phyloP scores from a whole-genome alignment of 2,113 vertebrate genomes.

The Semnopithecus entellus region DNA sequence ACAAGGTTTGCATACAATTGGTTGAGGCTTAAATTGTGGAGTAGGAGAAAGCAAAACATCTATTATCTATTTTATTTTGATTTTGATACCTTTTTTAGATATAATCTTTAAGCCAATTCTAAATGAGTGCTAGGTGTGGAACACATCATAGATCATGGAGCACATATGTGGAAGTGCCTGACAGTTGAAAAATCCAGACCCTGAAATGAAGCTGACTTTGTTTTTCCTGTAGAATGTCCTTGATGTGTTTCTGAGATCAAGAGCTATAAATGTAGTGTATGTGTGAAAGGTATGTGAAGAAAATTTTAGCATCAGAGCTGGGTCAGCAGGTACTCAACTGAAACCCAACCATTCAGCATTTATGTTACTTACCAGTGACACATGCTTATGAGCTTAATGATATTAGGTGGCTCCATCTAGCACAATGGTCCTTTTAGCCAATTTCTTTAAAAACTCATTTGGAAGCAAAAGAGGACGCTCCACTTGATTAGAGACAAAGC shows the following conservation, averaged over 20 bases:
- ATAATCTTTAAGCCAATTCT: background rate
- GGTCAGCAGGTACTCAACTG: slow-evolving; percentile 78
- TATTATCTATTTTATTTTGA: background rate
- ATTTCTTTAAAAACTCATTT: slow-evolving; percentile 45
- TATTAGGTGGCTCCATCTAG: slow-evolving; percentile 78
- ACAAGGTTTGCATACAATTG: background rate
- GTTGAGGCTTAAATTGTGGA: background rate
- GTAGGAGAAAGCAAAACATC: background rate
- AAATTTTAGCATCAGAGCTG: slow-evolving; percentile 76
- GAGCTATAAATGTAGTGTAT: slow-evolving; percentile 40
- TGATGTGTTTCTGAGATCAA: slow-evolving; percentile 1
- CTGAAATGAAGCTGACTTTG: background rate
- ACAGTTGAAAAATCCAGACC: background rate
- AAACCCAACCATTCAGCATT: slow-evolving; percentile 74
- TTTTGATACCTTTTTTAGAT: background rate
- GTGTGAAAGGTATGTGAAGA: slow-evolving; percentile 64
- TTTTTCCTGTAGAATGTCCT: background rate
- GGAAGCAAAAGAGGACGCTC: slow-evolving; percentile 70
- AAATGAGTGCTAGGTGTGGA: background rate
- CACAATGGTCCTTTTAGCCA: slow-evolving; percentile 80
- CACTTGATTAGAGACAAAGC: background rate
- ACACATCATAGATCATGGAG: background rate
- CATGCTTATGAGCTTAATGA: slow-evolving; percentile 76
- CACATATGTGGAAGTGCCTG: background rate
- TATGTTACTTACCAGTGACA: slow-evolving; percentile 81